These are phyloP conservation scores for Melitaea athalia DNA, from an alignment of 2,888 invertebrate species.

Conservation along the genomic window DNA sequence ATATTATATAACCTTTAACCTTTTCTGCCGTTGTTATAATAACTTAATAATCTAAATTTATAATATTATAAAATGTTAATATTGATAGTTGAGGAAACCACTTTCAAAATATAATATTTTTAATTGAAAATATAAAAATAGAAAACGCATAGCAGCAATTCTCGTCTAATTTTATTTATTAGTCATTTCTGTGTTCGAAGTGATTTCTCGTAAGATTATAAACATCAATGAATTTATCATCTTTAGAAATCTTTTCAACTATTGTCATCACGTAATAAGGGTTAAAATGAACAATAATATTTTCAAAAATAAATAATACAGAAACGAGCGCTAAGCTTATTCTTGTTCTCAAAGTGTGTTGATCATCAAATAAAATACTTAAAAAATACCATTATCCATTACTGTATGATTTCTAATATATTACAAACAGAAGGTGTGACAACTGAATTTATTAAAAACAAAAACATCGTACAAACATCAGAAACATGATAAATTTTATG, in stretches of 20 bases:
- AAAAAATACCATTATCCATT: background rate
- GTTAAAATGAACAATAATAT: background rate
- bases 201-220: constrained; percentile 6
- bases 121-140: no score
- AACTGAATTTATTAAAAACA: constrained; percentile 27
- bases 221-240: constrained; percentile 4
- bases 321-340: no score
- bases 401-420: background rate
- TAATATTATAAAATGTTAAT: no score
- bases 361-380: constrained; percentile 1
- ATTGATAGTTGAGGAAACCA: no score
- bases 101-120: no score
- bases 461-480: constrained; percentile 5
- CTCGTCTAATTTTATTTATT: constrained; percentile 5
- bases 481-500: constrained; percentile 10
- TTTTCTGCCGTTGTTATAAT: background rate
- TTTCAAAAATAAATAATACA: no score
- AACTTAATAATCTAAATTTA: background rate
- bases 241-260: background rate
- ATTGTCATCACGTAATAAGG: background rate
- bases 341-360: no score
- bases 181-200: background rate
- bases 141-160: background rate
- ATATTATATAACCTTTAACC: no score
- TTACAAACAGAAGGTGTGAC: constrained; percentile 24